Evolutionary conservation across 2,797 vertebrate species (phyloP).

Genomic region (Rousettus madagascariensis): DNA sequence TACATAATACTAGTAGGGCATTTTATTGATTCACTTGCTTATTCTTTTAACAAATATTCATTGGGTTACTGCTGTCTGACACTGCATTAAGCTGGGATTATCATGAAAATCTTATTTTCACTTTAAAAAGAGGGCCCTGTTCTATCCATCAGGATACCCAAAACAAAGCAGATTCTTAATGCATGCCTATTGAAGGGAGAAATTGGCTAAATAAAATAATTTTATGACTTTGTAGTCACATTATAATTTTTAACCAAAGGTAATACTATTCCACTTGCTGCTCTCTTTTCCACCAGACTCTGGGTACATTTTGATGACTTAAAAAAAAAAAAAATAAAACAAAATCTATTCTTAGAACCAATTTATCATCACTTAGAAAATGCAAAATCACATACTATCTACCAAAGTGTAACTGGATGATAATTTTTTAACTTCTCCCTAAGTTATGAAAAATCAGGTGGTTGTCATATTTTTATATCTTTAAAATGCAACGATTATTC

Average conservation of each 20-base stretch:
- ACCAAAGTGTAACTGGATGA: background rate
- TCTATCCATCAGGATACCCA: background rate
- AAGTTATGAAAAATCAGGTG: background rate
- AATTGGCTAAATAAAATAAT: background rate
- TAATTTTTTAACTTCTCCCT: background rate
- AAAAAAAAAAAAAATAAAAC: background rate
- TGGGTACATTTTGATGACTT: background rate
- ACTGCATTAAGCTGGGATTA: background rate
- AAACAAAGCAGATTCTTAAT: background rate
- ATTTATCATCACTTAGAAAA: background rate
- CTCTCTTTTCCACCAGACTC: slow-evolving; percentile 12
- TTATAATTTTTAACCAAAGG: slow-evolving; percentile 12
- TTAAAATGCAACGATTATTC: background rate
- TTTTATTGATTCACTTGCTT: background rate
- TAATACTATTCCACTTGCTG: background rate
- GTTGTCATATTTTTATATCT: background rate
- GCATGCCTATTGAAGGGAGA: background rate
- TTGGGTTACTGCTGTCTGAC: background rate
- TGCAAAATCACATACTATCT: background rate
- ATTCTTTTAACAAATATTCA: slow-evolving; percentile 15
- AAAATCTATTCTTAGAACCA: background rate
- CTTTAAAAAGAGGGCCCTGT: background rate
- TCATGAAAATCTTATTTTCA: background rate
- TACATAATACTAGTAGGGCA: background rate
- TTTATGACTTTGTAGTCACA: background rate